phyloP scores from a whole-genome alignment of 2,888 invertebrate genomes.

The Drosophila paramelanica region DNA sequence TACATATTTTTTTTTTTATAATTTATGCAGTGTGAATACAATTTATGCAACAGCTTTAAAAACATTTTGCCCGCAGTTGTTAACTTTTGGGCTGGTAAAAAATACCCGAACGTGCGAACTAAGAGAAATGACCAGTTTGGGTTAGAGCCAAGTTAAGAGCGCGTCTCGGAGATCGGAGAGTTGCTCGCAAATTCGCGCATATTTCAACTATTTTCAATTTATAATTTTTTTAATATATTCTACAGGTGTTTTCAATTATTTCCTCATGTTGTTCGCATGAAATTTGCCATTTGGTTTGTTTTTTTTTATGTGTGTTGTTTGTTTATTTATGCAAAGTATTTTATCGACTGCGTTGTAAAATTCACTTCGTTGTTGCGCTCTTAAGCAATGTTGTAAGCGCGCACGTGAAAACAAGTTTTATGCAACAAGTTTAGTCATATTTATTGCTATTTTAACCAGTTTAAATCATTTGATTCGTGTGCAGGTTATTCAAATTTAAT shows the following conservation, averaged over 20 bases:
- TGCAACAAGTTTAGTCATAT: slow-evolving; percentile 57
- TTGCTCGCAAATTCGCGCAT: slow-evolving; percentile 32
- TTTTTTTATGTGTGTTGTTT: slow-evolving; percentile 18
- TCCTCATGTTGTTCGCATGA: slow-evolving; percentile 34
- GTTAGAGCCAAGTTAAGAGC: slow-evolving; percentile 45
- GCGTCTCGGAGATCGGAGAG: slow-evolving; percentile 9
- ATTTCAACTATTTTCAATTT: slow-evolving; percentile 25
- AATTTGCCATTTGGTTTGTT: slow-evolving; percentile 36
- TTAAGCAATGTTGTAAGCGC: slow-evolving; percentile 30
- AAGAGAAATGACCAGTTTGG: slow-evolving; percentile 39
- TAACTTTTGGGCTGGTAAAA: slow-evolving; percentile 17
- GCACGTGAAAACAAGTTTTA: slow-evolving; percentile 76
- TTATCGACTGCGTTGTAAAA: slow-evolving; percentile 28
- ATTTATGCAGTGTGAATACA: slow-evolving; percentile 35
- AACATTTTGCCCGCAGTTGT: slow-evolving; percentile 34
- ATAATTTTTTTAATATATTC: slow-evolving; percentile 1
- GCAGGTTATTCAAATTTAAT: slow-evolving; percentile 5
- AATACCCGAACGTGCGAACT: slow-evolving; percentile 6
- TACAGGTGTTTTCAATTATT: slow-evolving; percentile 6
- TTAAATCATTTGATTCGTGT: neutral
- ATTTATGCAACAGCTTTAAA: slow-evolving; percentile 37
- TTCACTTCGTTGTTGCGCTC: slow-evolving; percentile 41
- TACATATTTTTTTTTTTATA: slow-evolving; percentile 17
- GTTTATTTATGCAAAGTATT: slow-evolving; percentile 30
- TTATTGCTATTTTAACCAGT: slow-evolving; percentile 26